Conservation (phyloP, 2,797 vertebrate genomes). For the Sternarchorhynchus goeldii region DNA sequence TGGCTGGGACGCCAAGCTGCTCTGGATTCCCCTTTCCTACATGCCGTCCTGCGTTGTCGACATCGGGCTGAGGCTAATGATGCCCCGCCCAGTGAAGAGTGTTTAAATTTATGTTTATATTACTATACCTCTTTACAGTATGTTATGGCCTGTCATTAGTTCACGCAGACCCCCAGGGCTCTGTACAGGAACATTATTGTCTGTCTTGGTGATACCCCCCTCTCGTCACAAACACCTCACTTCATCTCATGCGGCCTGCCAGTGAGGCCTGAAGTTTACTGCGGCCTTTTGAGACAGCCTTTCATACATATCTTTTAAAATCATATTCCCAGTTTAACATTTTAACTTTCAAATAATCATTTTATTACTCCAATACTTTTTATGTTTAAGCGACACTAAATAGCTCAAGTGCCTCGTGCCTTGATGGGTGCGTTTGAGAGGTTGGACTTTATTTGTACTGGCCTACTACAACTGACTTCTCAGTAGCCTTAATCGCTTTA, state of each 20-base stretch:
- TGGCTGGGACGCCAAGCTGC: constrained; percentile 92
- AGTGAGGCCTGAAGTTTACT: too few species aligned
- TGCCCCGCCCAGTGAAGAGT: constrained; percentile 84
- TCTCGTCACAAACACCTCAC: too few species aligned
- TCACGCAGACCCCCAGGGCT: neutral
- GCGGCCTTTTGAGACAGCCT: too few species aligned
- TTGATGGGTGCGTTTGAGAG: neutral
- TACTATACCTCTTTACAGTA: constrained; percentile 56
- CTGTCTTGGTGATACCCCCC: too few species aligned
- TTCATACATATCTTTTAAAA: too few species aligned
- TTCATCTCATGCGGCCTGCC: too few species aligned
- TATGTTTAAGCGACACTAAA: constrained; percentile 7
- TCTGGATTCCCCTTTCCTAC: constrained; percentile 93
- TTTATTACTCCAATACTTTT: neutral
- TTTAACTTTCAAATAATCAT: too few species aligned
- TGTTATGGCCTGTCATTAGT: neutral
- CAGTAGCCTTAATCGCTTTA: neutral
- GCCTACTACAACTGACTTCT: neutral
- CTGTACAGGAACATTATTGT: too few species aligned
- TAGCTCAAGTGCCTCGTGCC: neutral
- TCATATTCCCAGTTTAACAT: too few species aligned
- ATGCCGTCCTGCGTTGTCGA: constrained; percentile 87
- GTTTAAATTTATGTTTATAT: constrained; percentile 59
- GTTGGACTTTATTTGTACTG: neutral
- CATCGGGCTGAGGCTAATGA: constrained; percentile 75